A percentile compares a stretch with the other conserved stretches of the same genome.
These are phyloP conservation scores for Villa cingulata DNA, from an alignment of 2,888 invertebrate genomes.

Conservation along the genomic window DNA sequence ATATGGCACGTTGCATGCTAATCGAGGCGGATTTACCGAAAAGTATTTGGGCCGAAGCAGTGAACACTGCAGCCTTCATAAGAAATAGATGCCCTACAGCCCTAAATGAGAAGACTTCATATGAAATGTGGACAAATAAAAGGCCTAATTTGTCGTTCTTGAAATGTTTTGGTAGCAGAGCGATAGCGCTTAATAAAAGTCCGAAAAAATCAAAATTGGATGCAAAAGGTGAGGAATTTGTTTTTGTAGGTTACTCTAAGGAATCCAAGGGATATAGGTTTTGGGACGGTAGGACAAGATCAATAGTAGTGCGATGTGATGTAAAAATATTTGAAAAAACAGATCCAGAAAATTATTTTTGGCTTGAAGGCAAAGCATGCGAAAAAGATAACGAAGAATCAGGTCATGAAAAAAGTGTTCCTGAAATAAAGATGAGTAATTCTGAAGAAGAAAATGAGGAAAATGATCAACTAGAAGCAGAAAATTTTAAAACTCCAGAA, in stretches of 20 bases:
- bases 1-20: conserved; percentile 17
- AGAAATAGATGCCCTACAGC: conserved; percentile 7
- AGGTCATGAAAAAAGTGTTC: too few species aligned
- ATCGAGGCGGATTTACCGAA: conserved; percentile 10
- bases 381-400: not conserved
- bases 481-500: too few species aligned
- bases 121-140: conserved; percentile 24
- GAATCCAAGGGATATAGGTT: conserved; percentile 17
- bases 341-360: too few species aligned
- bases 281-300: too few species aligned
- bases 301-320: too few species aligned
- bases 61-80: too few species aligned
- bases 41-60: conserved; percentile 14
- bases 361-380: too few species aligned
- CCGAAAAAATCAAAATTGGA: conserved; percentile 21
- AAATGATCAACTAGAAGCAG: too few species aligned
- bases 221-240: conserved; percentile 18
- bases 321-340: not conserved
- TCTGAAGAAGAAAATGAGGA: too few species aligned
- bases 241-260: conserved; percentile 26
- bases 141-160: conserved; percentile 25
- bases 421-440: too few species aligned
- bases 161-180: conserved; percentile 27
- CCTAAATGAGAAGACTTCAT: conserved; percentile 20
- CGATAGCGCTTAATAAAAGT: conserved; percentile 20